Percentiles rank a stretch among this genome's conserved stretches.
Evolutionary conservation across 2,888 invertebrate species (phyloP).

Genomic region (Cryptophagus acutangulus): DNA sequence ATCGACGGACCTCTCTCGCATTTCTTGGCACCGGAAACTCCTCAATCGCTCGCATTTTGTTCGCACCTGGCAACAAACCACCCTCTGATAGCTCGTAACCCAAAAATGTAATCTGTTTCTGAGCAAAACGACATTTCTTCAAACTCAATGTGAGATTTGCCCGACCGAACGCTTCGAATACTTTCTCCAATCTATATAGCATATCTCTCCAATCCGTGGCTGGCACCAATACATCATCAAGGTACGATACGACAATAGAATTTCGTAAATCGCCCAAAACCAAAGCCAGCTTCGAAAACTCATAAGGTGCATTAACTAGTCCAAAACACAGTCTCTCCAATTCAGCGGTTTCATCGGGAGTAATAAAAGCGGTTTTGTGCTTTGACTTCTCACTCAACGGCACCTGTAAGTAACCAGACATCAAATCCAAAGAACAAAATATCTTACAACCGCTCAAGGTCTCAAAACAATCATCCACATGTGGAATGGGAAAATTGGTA

Average conservation of each 20-base stretch:
- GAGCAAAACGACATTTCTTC: slow-evolving; percentile 20
- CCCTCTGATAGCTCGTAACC: neutral
- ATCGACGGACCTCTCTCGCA: slow-evolving; percentile 20
- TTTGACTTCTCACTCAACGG: slow-evolving; percentile 8
- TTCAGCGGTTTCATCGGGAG: slow-evolving; percentile 2
- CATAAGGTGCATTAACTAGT: slow-evolving; percentile 6
- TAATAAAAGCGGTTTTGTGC: slow-evolving; percentile 11
- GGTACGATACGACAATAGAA: slow-evolving; percentile 6
- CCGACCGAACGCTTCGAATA: slow-evolving; percentile 25
- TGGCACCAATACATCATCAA: slow-evolving; percentile 19
- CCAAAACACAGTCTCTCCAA: slow-evolving; percentile 6
- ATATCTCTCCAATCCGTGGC: slow-evolving; percentile 18
- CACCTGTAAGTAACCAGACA: slow-evolving; percentile 10
- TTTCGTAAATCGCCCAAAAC: slow-evolving; percentile 12
- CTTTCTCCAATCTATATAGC: slow-evolving; percentile 24
- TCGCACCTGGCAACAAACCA: neutral
- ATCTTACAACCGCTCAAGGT: slow-evolving; percentile 7
- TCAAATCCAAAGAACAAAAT: slow-evolving; percentile 6
- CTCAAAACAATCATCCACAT: neutral
- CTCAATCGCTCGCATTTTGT: neutral
- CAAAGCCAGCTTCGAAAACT: slow-evolving; percentile 11
- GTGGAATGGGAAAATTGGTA: slow-evolving; percentile 7
- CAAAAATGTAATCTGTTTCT: slow-evolving; percentile 3
- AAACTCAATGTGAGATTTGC: slow-evolving; percentile 32
- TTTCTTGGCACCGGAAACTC: slow-evolving; percentile 16